phyloP scores from a whole-genome alignment of 2,113 vertebrate genomes.

The Ctenodactylus gundi region DNA sequence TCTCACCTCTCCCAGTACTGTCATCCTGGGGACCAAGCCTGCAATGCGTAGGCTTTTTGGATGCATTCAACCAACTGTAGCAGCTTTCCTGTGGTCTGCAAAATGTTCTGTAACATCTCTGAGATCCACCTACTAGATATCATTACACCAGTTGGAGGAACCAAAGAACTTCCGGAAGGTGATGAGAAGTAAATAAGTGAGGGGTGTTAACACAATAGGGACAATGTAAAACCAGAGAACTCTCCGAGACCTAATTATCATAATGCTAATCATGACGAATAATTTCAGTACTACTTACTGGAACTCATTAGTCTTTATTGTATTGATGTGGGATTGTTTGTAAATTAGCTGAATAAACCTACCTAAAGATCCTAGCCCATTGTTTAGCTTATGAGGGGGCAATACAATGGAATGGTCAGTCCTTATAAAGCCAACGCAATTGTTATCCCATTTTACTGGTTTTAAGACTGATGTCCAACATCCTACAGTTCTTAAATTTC shows the following conservation, averaged over 20 bases:
- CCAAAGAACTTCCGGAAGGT: not conserved
- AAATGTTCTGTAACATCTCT: no score
- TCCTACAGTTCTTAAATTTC: not conserved
- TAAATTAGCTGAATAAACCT: conserved; percentile 5
- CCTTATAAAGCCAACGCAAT: not conserved
- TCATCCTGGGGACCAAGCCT: not conserved
- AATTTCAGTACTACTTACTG: not conserved
- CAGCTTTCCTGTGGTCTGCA: not conserved
- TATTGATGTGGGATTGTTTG: not conserved
- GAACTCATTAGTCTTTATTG: not conserved
- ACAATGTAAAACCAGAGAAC: not conserved
- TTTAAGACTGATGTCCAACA: not conserved
- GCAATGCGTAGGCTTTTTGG: no score
- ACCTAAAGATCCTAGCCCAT: not conserved
- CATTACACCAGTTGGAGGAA: not conserved
- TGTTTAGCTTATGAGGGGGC: not conserved
- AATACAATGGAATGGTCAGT: not conserved
- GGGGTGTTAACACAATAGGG: not conserved
- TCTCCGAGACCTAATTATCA: not conserved
- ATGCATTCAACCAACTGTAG: not conserved
- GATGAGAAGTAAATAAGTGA: not conserved
- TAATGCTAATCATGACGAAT: not conserved
- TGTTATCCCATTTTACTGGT: not conserved
- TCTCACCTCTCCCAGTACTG: not conserved
- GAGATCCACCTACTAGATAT: not conserved